Conservation (phyloP, 2,113 vertebrate genomes). For the Aptenodytes patagonicus region DNA sequence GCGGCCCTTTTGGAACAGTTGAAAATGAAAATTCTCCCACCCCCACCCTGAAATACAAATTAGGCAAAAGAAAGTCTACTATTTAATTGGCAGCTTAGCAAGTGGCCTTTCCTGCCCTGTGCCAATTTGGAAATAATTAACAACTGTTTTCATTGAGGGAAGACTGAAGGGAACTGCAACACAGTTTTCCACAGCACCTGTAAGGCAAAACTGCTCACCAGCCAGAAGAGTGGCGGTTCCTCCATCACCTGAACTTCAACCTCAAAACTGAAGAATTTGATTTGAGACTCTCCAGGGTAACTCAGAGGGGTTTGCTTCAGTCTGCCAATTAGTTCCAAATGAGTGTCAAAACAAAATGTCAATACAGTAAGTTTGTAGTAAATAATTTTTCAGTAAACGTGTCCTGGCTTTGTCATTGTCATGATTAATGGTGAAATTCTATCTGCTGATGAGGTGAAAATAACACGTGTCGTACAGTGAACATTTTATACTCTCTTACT, state of each 20-base stretch:
- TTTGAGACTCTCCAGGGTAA: neutral
- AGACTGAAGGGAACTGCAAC: neutral
- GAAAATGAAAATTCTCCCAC: neutral
- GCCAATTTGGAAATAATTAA: slow-evolving; percentile 9
- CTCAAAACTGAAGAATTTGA: neutral
- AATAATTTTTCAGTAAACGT: neutral
- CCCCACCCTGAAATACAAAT: neutral
- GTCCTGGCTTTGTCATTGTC: neutral
- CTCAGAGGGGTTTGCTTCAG: neutral
- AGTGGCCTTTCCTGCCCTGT: neutral
- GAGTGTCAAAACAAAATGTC: neutral
- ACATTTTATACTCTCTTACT: neutral
- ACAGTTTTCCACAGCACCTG: neutral
- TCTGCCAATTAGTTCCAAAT: neutral
- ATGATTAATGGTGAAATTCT: neutral
- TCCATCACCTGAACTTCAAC: accelerated
- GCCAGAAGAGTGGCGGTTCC: neutral
- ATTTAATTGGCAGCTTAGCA: neutral
- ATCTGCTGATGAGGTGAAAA: neutral
- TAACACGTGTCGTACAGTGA: neutral
- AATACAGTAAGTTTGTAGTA: neutral
- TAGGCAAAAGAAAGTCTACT: neutral
- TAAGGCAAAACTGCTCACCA: neutral
- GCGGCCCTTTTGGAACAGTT: neutral
- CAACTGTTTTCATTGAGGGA: neutral